These are phyloP conservation scores for Scaptomyza pallida DNA, from an alignment of 1,140 invertebrate genomes.

Conservation along the genomic window DNA sequence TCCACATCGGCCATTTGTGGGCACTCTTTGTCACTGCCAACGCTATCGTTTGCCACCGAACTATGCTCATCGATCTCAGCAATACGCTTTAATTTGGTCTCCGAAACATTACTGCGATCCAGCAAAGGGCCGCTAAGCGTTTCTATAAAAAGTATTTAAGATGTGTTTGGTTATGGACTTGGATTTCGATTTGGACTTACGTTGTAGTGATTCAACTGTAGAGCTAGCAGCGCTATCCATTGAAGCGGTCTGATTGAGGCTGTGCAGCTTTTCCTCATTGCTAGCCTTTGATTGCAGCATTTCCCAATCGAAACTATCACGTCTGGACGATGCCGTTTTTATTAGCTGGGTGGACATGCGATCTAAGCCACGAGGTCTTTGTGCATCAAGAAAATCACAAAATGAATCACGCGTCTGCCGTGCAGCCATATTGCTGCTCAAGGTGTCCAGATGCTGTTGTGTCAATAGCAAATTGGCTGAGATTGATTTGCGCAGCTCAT, in stretches of 20 bases:
- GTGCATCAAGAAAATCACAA: slow-evolving; percentile 77
- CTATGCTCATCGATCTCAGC: slow-evolving; percentile 62
- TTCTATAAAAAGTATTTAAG: slow-evolving; percentile 26
- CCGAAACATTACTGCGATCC: slow-evolving; percentile 71
- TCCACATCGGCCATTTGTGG: slow-evolving; percentile 43
- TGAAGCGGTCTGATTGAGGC: slow-evolving; percentile 27
- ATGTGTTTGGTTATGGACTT: background rate
- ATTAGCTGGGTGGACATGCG: slow-evolving; percentile 65
- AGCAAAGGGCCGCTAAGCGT: slow-evolving; percentile 61
- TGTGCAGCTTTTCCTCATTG: slow-evolving; percentile 44
- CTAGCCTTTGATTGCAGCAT: slow-evolving; percentile 39
- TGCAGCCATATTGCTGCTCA: slow-evolving; percentile 23
- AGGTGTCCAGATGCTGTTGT: slow-evolving; percentile 32
- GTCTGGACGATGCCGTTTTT: slow-evolving; percentile 26
- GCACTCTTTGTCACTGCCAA: slow-evolving; percentile 71
- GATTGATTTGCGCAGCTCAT: slow-evolving; percentile 64
- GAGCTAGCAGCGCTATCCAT: slow-evolving; percentile 44
- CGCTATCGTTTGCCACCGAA: slow-evolving; percentile 35
- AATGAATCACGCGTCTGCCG: slow-evolving; percentile 69
- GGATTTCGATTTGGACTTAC: slow-evolving; percentile 25
- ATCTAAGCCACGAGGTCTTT: slow-evolving; percentile 49
- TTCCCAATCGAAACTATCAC: slow-evolving; percentile 82
- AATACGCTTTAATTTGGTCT: slow-evolving; percentile 66
- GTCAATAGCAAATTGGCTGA: slow-evolving; percentile 45
- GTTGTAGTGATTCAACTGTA: slow-evolving; percentile 49